phyloP scores from a whole-genome alignment of 2,888 invertebrate genomes.

The Thera britannica region DNA sequence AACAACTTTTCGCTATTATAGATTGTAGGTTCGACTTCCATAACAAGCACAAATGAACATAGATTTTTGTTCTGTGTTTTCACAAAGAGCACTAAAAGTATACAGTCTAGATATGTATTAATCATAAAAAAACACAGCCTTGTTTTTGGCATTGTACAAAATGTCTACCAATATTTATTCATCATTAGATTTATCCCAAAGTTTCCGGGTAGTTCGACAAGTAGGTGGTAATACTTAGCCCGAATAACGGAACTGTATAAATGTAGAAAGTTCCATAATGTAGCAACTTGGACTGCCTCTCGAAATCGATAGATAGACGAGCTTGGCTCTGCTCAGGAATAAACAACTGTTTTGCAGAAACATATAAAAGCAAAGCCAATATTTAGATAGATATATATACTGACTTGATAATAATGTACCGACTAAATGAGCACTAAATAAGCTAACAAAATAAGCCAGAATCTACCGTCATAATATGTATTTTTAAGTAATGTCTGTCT shows the following conservation, averaged over 20 bases:
- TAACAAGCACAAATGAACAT: too few species aligned
- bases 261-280: constrained; percentile 55
- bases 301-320: constrained; percentile 52
- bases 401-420: too few species aligned
- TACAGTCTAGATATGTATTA: background rate
- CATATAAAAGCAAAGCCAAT: background rate
- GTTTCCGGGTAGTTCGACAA: constrained; percentile 44
- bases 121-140: too few species aligned
- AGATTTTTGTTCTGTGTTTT: too few species aligned
- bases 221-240: constrained; percentile 47
- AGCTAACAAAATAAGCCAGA: too few species aligned
- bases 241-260: constrained; percentile 46
- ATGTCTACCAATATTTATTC: background rate
- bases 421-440: too few species aligned
- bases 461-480: too few species aligned
- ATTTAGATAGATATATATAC: too few species aligned
- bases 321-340: constrained; percentile 5
- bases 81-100: too few species aligned
- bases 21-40: too few species aligned
- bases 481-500: too few species aligned
- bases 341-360: background rate
- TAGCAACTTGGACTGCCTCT: constrained; percentile 54
- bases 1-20: background rate
- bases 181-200: constrained; percentile 35
- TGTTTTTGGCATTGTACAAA: too few species aligned